Evolutionary conservation across 2,888 invertebrate species (phyloP).

Genomic region (Ferdinandea cuprea): DNA sequence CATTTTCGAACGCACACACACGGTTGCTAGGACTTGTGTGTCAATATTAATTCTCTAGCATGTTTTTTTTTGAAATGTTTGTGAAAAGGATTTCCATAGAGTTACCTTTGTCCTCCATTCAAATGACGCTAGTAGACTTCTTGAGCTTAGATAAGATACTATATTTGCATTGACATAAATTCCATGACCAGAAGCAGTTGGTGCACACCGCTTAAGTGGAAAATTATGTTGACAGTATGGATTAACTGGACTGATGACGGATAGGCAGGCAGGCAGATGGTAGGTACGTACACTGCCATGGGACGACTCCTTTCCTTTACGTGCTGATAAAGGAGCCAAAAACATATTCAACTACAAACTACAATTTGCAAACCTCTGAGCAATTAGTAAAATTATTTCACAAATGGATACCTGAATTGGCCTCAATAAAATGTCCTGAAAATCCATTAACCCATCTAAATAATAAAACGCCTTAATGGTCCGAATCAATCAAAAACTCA

Average conservation of each 20-base stretch:
- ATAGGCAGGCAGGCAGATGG: conserved; percentile 35
- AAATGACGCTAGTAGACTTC: no score
- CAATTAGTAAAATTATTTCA: conserved; percentile 34
- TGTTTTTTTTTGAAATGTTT: conserved; percentile 47
- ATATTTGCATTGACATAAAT: conserved; percentile 39
- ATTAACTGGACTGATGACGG: conserved; percentile 32
- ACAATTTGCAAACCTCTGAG: background rate
- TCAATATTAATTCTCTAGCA: conserved; percentile 52
- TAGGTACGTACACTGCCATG: conserved; percentile 12
- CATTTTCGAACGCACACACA: conserved; percentile 28
- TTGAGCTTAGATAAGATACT: background rate
- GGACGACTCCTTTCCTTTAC: background rate
- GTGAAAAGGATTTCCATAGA: conserved; percentile 54
- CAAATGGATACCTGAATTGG: conserved; percentile 38
- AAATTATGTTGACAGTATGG: conserved; percentile 57
- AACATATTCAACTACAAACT: background rate
- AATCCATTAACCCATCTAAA: conserved; percentile 69
- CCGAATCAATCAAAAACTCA: conserved; percentile 61
- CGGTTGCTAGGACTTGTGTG: conserved; percentile 45
- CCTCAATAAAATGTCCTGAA: conserved; percentile 47
- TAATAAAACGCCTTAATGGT: conserved; percentile 67
- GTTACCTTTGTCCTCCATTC: background rate
- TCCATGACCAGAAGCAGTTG: conserved; percentile 59
- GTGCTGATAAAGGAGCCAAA: background rate
- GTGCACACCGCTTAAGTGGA: conserved; percentile 61